These are phyloP conservation scores for Neofelis nebulosa DNA, from an alignment of 2,113 vertebrate genomes.

Conservation along the genomic window DNA sequence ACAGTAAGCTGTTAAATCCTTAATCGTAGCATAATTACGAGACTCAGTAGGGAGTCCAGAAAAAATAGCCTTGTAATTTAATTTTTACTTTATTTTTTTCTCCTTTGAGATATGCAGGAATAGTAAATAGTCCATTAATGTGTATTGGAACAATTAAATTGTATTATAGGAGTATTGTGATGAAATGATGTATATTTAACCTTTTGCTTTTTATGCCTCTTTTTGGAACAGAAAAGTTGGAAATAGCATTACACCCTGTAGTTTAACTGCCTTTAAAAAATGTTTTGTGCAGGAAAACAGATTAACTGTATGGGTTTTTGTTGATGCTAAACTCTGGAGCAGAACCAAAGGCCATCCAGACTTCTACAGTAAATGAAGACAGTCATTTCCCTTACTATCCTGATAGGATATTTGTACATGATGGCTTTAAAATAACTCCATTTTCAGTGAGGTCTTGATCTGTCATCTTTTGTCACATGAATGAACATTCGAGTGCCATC, in stretches of 20 bases:
- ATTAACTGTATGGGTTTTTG: conserved; percentile 57
- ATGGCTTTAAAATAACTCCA: conserved; percentile 37
- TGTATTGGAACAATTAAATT: conserved; percentile 40
- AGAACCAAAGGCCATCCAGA: conserved; percentile 52
- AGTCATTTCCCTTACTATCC: conserved; percentile 2
- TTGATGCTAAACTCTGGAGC: conserved; percentile 51
- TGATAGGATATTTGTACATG: conserved; percentile 4
- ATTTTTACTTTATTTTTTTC: conserved; percentile 51
- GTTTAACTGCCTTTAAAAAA: conserved; percentile 71
- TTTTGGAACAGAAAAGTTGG: conserved; percentile 23
- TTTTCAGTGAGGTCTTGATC: conserved; percentile 33
- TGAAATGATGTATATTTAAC: conserved; percentile 59
- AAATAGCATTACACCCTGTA: conserved; percentile 53
- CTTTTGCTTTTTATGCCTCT: conserved; percentile 53
- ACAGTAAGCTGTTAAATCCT: conserved; percentile 50
- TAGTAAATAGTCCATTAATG: conserved; percentile 22
- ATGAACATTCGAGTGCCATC: not conserved
- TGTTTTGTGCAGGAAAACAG: conserved; percentile 64
- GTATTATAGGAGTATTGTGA: not conserved
- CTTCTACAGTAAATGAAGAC: conserved; percentile 54
- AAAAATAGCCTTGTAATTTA: conserved; percentile 54
- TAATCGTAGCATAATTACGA: conserved; percentile 62
- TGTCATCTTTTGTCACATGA: not conserved
- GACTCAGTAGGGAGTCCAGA: conserved; percentile 49
- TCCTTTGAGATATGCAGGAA: not conserved